Base-by-base conservation (phyloP, 2,888 invertebrate species). In the Cataglyphis albicans region DNA sequence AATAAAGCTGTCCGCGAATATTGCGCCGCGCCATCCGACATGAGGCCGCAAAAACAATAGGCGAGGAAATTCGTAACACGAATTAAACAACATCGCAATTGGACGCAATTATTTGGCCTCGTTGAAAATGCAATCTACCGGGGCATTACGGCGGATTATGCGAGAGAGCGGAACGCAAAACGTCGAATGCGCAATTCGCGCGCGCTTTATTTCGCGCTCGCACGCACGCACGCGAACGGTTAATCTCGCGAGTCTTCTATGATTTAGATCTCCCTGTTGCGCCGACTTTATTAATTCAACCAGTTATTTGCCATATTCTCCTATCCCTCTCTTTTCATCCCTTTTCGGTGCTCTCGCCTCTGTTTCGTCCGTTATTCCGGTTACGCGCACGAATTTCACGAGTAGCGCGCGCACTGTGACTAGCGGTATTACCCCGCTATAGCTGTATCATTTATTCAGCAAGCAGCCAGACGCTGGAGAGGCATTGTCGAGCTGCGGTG, bases 361-460 rank as follows among this genome's bases (percentile, higher is more conserved):
- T 25, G 32, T 21, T 7, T 52, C 52, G 52, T 64, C 70, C 55
- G 64, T 80, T 48, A 57, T 82, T 63, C 57, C 78, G 35, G 82
- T 68, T 82, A 82, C 29, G 41, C 59, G 52, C 48, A 21, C 61
- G 81, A 83, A 83, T 52, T 73, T 78, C 48, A n/a, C 70, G 64
- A 74, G 65, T 70, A 82, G 70, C 72, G 73, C 7, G 35, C 64
- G 59, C 81, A 64, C 64, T 72, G 83, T 85, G 82, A 85, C 78
- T 68, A 35, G 68, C 41, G 80, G 81, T 88, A 89, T 89, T 87
- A 86, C 88, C 85, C n/a, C n/a, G n/a, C n/a, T n/a, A n/a, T n/a
- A 85, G 88, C 85, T 82, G 83, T 84, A 88, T 90, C 88, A 91
- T 89, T 91, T 90, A 90, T 91, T 90, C 90, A 87, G 57, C 85